These are phyloP conservation scores for fruit fly (Drosophila melanogaster) DNA, from an alignment of 1,140 invertebrate species.

Conservation along the genomic window DNA sequence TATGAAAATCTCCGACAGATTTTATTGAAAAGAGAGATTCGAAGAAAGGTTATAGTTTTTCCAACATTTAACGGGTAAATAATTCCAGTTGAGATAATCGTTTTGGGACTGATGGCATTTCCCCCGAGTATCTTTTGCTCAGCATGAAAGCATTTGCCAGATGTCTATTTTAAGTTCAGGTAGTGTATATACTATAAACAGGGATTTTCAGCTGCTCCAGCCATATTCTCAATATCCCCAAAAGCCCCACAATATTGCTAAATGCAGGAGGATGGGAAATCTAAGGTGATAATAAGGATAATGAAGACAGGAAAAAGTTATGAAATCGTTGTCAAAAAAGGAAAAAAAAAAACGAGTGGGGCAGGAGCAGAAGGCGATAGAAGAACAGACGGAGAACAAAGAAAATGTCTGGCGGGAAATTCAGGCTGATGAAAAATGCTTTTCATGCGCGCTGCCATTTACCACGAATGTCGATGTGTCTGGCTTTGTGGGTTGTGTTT, in stretches of 20 bases:
- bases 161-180: constrained; percentile 15
- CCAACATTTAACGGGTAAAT: constrained; percentile 36
- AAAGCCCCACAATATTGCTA: constrained; percentile 35
- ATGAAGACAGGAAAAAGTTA: constrained; percentile 80
- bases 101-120: constrained; percentile 19
- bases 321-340: constrained; percentile 58
- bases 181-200: constrained; percentile 16
- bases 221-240: constrained; percentile 33
- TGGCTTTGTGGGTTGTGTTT: constrained; percentile 32
- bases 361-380: neutral
- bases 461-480: constrained; percentile 61
- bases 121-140: constrained; percentile 12
- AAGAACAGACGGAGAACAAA: constrained; percentile 60
- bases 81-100: constrained; percentile 49
- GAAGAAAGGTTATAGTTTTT: constrained; percentile 6
- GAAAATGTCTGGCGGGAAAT: constrained; percentile 74
- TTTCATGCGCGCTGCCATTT: constrained; percentile 77
- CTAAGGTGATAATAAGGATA: constrained; percentile 81
- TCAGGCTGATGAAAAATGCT: constrained; percentile 81
- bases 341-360: constrained; percentile 39
- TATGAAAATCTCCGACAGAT: constrained; percentile 23
- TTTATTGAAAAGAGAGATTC: constrained; percentile 8
- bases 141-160: constrained; percentile 26
- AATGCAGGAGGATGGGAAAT: constrained; percentile 39
- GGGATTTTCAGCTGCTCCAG: constrained; percentile 40